A percentile compares a stretch with the other conserved stretches of the same genome.
Conservation (phyloP, 2,888 invertebrate species). For the Maniola hyperantus region DNA sequence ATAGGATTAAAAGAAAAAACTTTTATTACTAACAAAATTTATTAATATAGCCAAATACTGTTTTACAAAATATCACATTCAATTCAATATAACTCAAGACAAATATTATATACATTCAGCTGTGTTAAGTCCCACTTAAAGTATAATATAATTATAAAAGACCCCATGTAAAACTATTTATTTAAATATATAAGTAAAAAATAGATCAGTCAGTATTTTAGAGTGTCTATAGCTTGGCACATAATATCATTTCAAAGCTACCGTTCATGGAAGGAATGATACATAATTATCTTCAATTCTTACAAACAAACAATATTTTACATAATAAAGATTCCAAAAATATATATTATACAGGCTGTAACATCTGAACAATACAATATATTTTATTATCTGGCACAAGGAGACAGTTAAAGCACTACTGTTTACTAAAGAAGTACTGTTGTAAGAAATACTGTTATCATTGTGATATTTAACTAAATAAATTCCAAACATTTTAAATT, state of each 20-base stretch:
- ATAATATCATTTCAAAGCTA: conserved; percentile 4
- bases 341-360: not conserved
- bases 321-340: not conserved
- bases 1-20: conserved; percentile 11
- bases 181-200: conserved; percentile 22
- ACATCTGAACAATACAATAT: conserved; percentile 2
- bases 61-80: conserved; percentile 38
- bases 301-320: not conserved
- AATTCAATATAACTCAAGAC: conserved; percentile 29
- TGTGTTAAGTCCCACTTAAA: conserved; percentile 4
- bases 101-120: conserved; percentile 8
- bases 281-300: not conserved
- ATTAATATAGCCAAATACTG: conserved; percentile 33
- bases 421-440: too few relatives aligned
- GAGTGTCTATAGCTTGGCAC: not conserved
- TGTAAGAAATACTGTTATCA: not conserved
- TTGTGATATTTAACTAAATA: not conserved
- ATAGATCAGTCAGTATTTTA: conserved; percentile 17
- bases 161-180: not conserved
- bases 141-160: not conserved
- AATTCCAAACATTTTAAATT: conserved; percentile 9
- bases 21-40: conserved; percentile 31
- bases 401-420: not conserved
- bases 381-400: not conserved
- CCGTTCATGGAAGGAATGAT: not conserved